Percentiles rank a stretch among this genome's conserved stretches.
These are phyloP conservation scores for Caligus rogercresseyi DNA, from an alignment of 1,140 invertebrate genomes.

Conservation along the genomic window DNA sequence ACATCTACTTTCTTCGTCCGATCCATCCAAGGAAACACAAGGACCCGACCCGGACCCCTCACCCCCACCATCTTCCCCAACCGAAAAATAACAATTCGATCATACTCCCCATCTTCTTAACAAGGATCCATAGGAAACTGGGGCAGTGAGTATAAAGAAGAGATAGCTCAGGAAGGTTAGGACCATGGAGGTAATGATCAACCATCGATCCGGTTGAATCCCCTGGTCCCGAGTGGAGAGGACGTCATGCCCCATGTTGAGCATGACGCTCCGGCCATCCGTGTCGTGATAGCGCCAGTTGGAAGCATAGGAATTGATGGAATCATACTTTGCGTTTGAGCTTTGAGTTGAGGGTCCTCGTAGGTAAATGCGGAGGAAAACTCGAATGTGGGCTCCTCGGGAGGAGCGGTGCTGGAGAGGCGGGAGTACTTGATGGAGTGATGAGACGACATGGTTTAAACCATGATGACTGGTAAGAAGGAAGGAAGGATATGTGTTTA, in stretches of 20 bases:
- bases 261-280: background rate
- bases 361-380: background rate
- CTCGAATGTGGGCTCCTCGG: background rate
- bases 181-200: background rate
- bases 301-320: background rate
- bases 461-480: background rate
- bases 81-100: constrained; percentile 15
- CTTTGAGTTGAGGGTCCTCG: background rate
- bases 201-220: background rate
- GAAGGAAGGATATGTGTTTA: too few relatives aligned
- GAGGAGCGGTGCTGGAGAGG: background rate
- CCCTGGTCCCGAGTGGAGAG: background rate
- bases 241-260: background rate
- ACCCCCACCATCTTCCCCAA: constrained; percentile 19
- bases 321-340: background rate
- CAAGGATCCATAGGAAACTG: constrained; percentile 4
- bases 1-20: constrained; percentile 15
- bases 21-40: constrained; percentile 20
- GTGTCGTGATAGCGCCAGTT: background rate
- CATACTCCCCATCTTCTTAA: constrained; percentile 19
- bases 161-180: constrained; percentile 6
- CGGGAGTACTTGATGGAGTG: background rate
- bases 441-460: too few relatives aligned
- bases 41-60: constrained; percentile 15
- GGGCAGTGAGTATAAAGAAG: background rate